Evolutionary conservation across 2,113 vertebrate species (phyloP), one percentile per base, ranked within the genome.

Genomic region (Pholis gunnellus): DNA sequence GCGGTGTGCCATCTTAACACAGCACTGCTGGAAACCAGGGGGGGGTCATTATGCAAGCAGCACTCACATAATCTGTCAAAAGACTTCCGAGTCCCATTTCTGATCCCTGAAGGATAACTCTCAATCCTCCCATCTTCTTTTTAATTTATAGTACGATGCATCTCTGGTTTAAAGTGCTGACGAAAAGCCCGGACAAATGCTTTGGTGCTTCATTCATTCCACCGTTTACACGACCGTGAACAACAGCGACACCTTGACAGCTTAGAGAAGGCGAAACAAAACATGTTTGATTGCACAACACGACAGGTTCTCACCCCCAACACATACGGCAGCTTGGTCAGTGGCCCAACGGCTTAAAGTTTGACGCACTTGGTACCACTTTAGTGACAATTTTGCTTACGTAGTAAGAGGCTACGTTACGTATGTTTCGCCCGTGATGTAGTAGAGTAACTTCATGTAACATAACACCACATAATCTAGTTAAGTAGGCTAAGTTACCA

Each of bases 61-160:
- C 72, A 54, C 29, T 73, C 61, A 3, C n/a, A 38, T 72, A 80
- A 90, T 91, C 87, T 77, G 61, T 90, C 75, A 75, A 34, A 84
- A 72, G 69, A 75, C 79, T 81, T 54, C 52, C 42, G 54, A 38
- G 84, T 90, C 75, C 79, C 29, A 56, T 74, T 77, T 86, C 61
- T 88, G 67, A 86, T 81, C 71, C 79, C 34, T 22, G 1, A 38
- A 40, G 77, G 81, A 75, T 71, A 61, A 64, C 64, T 60, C 65
- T 63, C 14, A 11, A 18, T 63, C 61, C 14, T 63, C 56, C 61
- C 10, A 50, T 79, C 68, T 59, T 18, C 25, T 34, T 5, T 48
- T 82, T 54, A 70, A 36, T 75, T 67, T 75, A 56, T 64, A 42
- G 4, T 48, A 46, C 3, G 11, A 6, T n/a, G 31, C 60, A 44